Percentiles rank a stretch among this genome's conserved stretches.
phyloP scores from a whole-genome alignment of 1,140 invertebrate genomes.

The Caenorhabditis tropicalis region DNA sequence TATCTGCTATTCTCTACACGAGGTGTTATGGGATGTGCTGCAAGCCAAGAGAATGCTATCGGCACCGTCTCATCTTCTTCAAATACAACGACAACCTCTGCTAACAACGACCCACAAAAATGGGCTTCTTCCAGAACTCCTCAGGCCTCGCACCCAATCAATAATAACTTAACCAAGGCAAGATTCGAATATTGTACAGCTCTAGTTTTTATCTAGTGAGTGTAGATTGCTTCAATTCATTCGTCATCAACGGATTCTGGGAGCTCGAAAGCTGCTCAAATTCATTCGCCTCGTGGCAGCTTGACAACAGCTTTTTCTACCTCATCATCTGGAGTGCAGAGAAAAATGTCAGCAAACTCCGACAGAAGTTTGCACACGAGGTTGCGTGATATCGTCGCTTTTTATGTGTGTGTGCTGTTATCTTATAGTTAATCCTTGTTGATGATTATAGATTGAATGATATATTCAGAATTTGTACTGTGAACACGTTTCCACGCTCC shows the following conservation, averaged over 20 bases:
- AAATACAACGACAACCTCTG: not conserved
- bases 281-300: not conserved
- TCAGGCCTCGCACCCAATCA: not conserved
- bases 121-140: not conserved
- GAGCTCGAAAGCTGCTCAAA: not conserved
- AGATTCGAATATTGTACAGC: not conserved
- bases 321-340: not conserved
- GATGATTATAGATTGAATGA: not conserved
- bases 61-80: conserved; percentile 1
- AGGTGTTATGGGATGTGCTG: conserved; percentile 1
- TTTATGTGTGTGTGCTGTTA: not conserved
- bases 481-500: too few species aligned
- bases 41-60: not conserved
- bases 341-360: conserved; percentile 22
- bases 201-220: not conserved
- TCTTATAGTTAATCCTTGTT: not conserved
- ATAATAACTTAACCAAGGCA: not conserved
- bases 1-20: not conserved
- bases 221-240: conserved; percentile 7
- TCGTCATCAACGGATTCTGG: conserved; percentile 1
- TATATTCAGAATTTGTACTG: not conserved
- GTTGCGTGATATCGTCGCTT: not conserved
- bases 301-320: not conserved
- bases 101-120: not conserved
- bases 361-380: conserved; percentile 29